Base-by-base conservation (phyloP, 35 echinoderm and acorn worm species). In the Diadema setosum region DNA sequence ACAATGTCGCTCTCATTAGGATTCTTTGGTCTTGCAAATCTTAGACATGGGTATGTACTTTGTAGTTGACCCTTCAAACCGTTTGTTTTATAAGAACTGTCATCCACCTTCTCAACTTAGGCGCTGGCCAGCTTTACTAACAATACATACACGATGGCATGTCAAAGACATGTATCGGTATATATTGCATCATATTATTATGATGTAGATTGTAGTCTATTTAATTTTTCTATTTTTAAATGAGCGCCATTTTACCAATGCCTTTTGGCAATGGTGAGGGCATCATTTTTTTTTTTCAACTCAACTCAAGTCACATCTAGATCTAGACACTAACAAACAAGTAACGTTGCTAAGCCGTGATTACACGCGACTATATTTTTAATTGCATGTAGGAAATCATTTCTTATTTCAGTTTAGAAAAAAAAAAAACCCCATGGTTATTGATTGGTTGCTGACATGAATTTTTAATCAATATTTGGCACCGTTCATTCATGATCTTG, bases 31-130 rank as follows among this genome's bases (percentile, higher is more conserved):
- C 73, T 36, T 30, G 31, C 43, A 67, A 95, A 95, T 18, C 46
- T 29, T 2, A 95, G 46, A 46, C 87, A 89, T 34, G 89, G 93
- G 75, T 87, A 95, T 7, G 27, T 74, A n/a, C 40, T 75, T 59
- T 52, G 20, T 20, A 95, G 29, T 5, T 81, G 16, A 9, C 27
- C 15, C 67, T 95, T 95, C 2, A 95, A 55, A 45, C 64, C 82
- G 3, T 24, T 81, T 39, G 73, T 74, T 39, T 82, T 94, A 37
- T 87, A 94, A 0, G 6, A 43, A 6, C 12, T 41, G 4, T 82
- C 39, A 82, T 94, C 93, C 5, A 26, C 3, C 20, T 30, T 30
- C 41, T 90, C 93, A 58, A 75, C 35, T 5, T 90, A 45, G 3
- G 15, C 17, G 27, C n/a, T n/a, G n/a, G n/a, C n/a, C n/a, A n/a